A percentile compares a stretch with the other conserved stretches of the same genome.
Evolutionary conservation across 2,888 invertebrate species (phyloP).

Genomic region (Venustoraphidia nigricollis): DNA sequence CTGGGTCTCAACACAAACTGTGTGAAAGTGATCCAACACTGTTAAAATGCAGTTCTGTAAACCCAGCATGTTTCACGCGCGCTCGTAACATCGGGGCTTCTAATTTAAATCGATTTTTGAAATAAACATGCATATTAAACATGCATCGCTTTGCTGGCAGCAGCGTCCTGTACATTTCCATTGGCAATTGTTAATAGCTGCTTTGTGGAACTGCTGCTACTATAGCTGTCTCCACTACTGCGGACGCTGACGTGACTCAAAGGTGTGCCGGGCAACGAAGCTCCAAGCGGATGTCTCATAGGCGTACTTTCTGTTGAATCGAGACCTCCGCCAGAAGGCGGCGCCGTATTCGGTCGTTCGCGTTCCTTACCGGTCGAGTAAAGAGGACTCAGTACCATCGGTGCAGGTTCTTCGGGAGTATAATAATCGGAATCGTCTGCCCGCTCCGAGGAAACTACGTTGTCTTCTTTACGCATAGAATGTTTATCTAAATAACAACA

Average conservation of each 20-base stretch:
- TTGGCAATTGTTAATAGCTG: slow-evolving; percentile 44
- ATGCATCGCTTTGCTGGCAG: slow-evolving; percentile 19
- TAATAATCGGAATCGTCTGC: slow-evolving; percentile 64
- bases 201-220: slow-evolving; percentile 65
- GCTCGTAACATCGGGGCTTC: too few species aligned
- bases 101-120: too few species aligned
- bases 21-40: too few species aligned
- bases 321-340: background rate
- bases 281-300: slow-evolving; percentile 15
- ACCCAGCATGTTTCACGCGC: too few species aligned
- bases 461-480: background rate
- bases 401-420: slow-evolving; percentile 60
- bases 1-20: too few species aligned
- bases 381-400: slow-evolving; percentile 48
- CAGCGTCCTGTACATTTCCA: slow-evolving; percentile 13
- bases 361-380: slow-evolving; percentile 20
- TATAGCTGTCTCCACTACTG: slow-evolving; percentile 69
- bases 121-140: slow-evolving; percentile 15
- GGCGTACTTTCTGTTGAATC: slow-evolving; percentile 26
- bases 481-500: slow-evolving; percentile 13
- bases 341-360: slow-evolving; percentile 8
- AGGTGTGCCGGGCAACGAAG: slow-evolving; percentile 43
- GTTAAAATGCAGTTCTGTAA: too few species aligned
- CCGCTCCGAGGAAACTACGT: slow-evolving; percentile 15
- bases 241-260: slow-evolving; percentile 49